phyloP scores from a whole-genome alignment of 2,888 invertebrate genomes.

The Lissonota sp. region DNA sequence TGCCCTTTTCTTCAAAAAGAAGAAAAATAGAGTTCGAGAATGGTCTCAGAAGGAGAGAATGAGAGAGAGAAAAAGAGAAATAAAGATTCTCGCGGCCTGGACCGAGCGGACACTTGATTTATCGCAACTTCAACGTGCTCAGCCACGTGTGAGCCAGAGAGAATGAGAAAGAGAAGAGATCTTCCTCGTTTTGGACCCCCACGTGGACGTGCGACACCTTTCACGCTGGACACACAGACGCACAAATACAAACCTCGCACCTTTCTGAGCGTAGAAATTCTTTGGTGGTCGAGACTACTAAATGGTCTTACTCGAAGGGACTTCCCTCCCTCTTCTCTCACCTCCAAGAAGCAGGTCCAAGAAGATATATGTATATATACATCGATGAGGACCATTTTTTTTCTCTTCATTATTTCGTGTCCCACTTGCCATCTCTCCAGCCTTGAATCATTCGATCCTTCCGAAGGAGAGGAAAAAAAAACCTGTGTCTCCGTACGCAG shows the following conservation, averaged over 20 bases:
- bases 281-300: constrained; percentile 70
- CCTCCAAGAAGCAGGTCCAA: constrained; percentile 36
- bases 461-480: neutral
- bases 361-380: no score
- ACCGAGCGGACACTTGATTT: constrained; percentile 74
- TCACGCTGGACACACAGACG: constrained; percentile 7
- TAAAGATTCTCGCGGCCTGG: constrained; percentile 1
- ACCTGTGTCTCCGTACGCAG: constrained; percentile 26
- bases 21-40: constrained; percentile 28
- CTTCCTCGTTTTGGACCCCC: constrained; percentile 42
- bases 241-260: constrained; percentile 53
- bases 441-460: constrained; percentile 12
- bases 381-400: constrained; percentile 59
- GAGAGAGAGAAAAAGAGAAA: constrained; percentile 2
- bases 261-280: constrained; percentile 62
- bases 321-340: neutral
- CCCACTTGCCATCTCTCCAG: constrained; percentile 20
- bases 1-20: constrained; percentile 69
- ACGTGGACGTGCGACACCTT: constrained; percentile 43
- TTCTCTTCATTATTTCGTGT: constrained; percentile 21
- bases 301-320: constrained; percentile 59
- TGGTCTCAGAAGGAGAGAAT: neutral
- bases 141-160: constrained; percentile 50
- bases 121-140: constrained; percentile 73
- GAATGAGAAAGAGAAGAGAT: constrained; percentile 1